A percentile compares a stretch with the other conserved stretches of the same genome.
These are phyloP conservation scores for Larimichthys crocea DNA, from an alignment of 2,113 vertebrate genomes.

Conservation along the genomic window DNA sequence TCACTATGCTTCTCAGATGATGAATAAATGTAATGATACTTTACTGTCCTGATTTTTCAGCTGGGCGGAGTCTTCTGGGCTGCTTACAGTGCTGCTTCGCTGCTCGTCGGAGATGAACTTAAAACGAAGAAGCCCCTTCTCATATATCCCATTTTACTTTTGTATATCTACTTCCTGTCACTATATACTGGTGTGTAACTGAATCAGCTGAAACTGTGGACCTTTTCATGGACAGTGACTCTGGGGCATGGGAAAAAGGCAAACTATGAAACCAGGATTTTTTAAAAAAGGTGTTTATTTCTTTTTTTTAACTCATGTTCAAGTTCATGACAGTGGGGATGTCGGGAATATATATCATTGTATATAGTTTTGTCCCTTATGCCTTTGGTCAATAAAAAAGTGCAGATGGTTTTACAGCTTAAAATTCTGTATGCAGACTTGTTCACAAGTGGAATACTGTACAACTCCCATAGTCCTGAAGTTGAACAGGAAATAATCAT, in stretches of 20 bases:
- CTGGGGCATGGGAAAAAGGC: conserved; percentile 22
- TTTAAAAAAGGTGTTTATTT: conserved; percentile 60
- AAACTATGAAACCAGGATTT: conserved; percentile 54
- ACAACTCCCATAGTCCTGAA: conserved; percentile 8
- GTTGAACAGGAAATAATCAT: background rate
- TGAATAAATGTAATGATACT: background rate
- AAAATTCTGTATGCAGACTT: conserved; percentile 39
- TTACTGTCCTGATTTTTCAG: conserved; percentile 76
- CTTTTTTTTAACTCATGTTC: conserved; percentile 59
- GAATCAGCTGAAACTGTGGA: conserved; percentile 56
- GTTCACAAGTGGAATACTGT: conserved; percentile 30
- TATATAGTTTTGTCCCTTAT: conserved; percentile 87
- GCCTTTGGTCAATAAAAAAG: conserved; percentile 86
- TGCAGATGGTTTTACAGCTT: conserved; percentile 77
- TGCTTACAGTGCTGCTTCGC: conserved; percentile 97
- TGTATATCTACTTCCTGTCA: conserved; percentile 99
- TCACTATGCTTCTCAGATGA: background rate
- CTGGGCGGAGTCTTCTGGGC: conserved; percentile 99
- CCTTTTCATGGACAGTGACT: conserved; percentile 74
- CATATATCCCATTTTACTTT: conserved; percentile 98
- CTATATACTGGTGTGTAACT: conserved; percentile 98
- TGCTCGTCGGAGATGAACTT: conserved; percentile 98
- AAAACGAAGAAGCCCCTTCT: conserved; percentile 99
- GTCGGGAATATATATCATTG: conserved; percentile 80
- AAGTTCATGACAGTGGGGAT: conserved; percentile 63